Evolutionary conservation across 2,113 vertebrate species (phyloP), one percentile per base, ranked within the genome.

Genomic region (Vidua chalybeata): DNA sequence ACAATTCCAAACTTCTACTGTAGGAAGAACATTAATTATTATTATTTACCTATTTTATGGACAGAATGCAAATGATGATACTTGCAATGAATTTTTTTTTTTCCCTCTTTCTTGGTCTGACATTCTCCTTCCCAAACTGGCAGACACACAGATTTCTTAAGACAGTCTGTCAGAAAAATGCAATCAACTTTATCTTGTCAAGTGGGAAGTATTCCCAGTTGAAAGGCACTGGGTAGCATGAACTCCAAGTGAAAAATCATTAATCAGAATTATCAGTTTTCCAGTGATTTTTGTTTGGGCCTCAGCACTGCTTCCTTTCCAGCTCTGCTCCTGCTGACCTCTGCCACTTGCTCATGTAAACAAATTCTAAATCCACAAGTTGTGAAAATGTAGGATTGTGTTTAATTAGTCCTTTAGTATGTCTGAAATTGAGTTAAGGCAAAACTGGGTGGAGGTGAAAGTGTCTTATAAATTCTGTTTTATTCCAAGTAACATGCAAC

Each of bases 121-220:
- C 9, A 10, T 39, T 48, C 33, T 17, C 4, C 1, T 10, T 10
- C 13, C 5, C 41, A 69, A 6, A 31, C 59, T 52, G 30, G 17
- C 14, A 73, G 30, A 13, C 4, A 30, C 9, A 8, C 0, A 0
- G 9, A 9, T 45, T 81, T 23, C 13, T 19, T 18, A 8, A 21
- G 13, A 48, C 16, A 4, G 3, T 37, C 22, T 66, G 4, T 52
- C 18, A 33, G 55, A n/a, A 51, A 39, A 84, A 76, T 2, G 4
- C 0, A 51, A 7, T 10, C 6, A 63, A 6, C 10, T 49, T 52
- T 16, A 17, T 39, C 30, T 23, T 37, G 37, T 66, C 13, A 43
- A 51, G 11, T 59, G 49, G 27, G 18, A 56, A 49, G 7, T 4
- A 5, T 59, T 73, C 31, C 35, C 8, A 13, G 3, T 45, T 45